Evolutionary conservation across 2,888 invertebrate genomes (phyloP).

Genomic region (Elgonia sp.): DNA sequence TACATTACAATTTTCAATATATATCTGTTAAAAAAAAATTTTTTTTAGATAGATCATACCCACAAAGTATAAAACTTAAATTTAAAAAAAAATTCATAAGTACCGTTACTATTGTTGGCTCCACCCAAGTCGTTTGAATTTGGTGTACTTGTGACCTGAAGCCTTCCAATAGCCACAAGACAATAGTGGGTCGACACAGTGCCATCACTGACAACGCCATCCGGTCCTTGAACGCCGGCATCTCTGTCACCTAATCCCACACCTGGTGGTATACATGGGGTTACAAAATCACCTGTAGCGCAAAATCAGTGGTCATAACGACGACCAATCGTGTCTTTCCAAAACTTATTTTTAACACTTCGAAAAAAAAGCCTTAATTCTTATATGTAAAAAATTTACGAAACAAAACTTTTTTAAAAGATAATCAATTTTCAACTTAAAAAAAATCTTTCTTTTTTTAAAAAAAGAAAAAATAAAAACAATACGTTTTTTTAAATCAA

Average conservation of each 20-base stretch:
- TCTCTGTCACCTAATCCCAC: constrained; percentile 88
- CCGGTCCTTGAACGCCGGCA: constrained; percentile 89
- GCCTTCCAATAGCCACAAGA: constrained; percentile 98
- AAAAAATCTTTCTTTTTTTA: too few relatives aligned
- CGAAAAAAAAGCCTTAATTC: too few relatives aligned
- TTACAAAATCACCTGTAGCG: constrained; percentile 86
- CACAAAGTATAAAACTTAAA: background rate
- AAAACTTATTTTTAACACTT: background rate
- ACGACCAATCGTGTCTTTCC: constrained; percentile 32
- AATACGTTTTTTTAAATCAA: too few relatives aligned
- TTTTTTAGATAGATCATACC: background rate
- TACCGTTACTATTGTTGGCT: constrained; percentile 91
- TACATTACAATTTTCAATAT: too few relatives aligned
- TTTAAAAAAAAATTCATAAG: background rate
- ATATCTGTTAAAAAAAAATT: too few relatives aligned
- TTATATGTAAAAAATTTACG: too few relatives aligned
- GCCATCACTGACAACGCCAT: constrained; percentile 90
- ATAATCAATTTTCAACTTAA: too few relatives aligned
- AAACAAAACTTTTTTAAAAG: too few relatives aligned
- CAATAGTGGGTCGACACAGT: constrained; percentile 96
- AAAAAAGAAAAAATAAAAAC: too few relatives aligned
- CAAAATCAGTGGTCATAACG: constrained; percentile 66
- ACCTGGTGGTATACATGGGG: constrained; percentile 86
- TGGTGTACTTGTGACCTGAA: constrained; percentile 98
- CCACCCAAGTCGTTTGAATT: constrained; percentile 96